Percentiles rank a stretch among this genome's conserved stretches.
phyloP scores from a whole-genome alignment of 2,113 vertebrate genomes.

The Lamprologus sp. region DNA sequence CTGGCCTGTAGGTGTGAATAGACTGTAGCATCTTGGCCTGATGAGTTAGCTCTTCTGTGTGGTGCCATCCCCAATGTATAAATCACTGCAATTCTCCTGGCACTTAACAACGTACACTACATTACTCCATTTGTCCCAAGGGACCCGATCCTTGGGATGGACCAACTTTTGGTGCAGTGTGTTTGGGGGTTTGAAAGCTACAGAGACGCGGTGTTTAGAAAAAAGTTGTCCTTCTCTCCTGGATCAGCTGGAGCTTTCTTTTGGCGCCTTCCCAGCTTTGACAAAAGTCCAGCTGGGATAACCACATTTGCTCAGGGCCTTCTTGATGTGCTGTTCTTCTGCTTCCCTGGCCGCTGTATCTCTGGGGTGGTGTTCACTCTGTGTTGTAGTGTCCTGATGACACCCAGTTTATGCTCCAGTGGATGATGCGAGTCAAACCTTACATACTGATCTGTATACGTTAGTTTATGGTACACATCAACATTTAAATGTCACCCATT shows the following conservation, averaged over 20 bases:
- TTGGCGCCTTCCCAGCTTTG: background rate
- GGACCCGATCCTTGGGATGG: background rate
- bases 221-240: background rate
- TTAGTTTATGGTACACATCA: background rate
- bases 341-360: background rate
- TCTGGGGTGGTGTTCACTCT: background rate
- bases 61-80: accelerated
- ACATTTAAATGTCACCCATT: background rate
- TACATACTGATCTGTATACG: background rate
- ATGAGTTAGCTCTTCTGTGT: background rate
- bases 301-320: background rate
- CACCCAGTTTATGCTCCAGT: background rate
- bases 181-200: background rate
- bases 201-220: background rate
- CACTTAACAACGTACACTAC: background rate
- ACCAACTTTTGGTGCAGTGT: background rate
- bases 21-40: background rate
- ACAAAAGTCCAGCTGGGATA: background rate
- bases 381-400: background rate
- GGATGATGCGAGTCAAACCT: background rate
- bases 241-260: background rate
- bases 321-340: background rate
- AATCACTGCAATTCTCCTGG: background rate
- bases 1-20: background rate
- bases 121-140: background rate